These are phyloP conservation scores for Okapia johnstoni DNA, from an alignment of 2,113 vertebrate genomes.

Conservation along the genomic window DNA sequence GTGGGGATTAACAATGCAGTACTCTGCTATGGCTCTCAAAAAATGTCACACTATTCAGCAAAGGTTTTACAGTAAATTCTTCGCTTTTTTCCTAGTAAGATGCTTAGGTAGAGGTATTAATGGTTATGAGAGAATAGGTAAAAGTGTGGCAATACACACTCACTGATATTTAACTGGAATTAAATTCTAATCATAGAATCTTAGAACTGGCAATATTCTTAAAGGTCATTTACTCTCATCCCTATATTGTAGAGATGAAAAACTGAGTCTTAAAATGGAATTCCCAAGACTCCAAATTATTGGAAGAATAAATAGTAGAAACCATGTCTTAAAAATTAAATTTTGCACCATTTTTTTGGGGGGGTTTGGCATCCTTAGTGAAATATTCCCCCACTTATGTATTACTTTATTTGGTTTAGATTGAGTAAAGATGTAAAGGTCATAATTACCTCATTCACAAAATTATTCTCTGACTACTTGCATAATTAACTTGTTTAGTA, in stretches of 20 bases:
- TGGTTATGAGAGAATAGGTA: not conserved
- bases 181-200: not conserved
- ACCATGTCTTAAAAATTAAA: slow-evolving; percentile 11
- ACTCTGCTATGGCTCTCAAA: not conserved
- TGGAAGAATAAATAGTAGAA: not conserved
- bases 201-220: not conserved
- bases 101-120: not conserved
- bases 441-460: not conserved
- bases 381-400: not conserved
- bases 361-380: not conserved
- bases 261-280: not conserved
- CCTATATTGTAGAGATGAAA: not conserved
- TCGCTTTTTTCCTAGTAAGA: not conserved
- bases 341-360: not conserved
- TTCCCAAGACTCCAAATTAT: not conserved
- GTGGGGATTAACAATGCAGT: not conserved
- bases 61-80: not conserved
- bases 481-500: not conserved
- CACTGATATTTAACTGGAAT: not conserved
- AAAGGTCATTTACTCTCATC: not conserved
- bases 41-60: not conserved
- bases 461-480: not conserved
- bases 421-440: not conserved
- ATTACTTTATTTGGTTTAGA: not conserved
- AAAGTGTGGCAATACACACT: not conserved